Percentiles rank a stretch among this genome's conserved stretches.
phyloP scores from a whole-genome alignment of 2,888 invertebrate species.

The Bruchidius siliquastri region DNA sequence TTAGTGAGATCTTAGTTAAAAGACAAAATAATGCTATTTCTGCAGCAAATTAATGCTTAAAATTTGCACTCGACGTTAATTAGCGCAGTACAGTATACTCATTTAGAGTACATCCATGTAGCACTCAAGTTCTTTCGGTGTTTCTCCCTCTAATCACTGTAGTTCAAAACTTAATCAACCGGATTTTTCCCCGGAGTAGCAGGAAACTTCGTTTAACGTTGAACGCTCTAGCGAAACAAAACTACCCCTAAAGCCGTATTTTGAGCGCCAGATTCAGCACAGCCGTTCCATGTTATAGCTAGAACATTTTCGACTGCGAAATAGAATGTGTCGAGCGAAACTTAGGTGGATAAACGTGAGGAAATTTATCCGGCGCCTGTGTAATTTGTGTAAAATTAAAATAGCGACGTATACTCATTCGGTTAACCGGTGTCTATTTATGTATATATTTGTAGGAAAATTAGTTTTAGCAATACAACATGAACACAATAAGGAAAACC shows the following conservation, averaged over 20 bases:
- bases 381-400: neutral
- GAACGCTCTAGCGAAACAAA: neutral
- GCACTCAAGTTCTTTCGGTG: neutral
- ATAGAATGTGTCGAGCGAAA: neutral
- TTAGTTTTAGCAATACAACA: too few species aligned
- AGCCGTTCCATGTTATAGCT: neutral
- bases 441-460: too few species aligned
- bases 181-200: neutral
- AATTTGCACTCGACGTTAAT: too few species aligned
- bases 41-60: too few species aligned
- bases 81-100: neutral
- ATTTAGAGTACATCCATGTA: neutral
- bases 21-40: too few species aligned
- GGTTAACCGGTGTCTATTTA: neutral
- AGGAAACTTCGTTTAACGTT: neutral
- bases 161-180: neutral
- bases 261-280: neutral
- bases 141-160: neutral
- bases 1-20: too few species aligned
- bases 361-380: neutral
- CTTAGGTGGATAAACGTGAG: neutral
- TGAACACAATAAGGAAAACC: too few species aligned
- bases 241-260: neutral
- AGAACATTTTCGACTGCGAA: neutral
- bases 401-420: neutral